phyloP scores from a whole-genome alignment of 2,888 invertebrate species.

The Osmoderma eremita region DNA sequence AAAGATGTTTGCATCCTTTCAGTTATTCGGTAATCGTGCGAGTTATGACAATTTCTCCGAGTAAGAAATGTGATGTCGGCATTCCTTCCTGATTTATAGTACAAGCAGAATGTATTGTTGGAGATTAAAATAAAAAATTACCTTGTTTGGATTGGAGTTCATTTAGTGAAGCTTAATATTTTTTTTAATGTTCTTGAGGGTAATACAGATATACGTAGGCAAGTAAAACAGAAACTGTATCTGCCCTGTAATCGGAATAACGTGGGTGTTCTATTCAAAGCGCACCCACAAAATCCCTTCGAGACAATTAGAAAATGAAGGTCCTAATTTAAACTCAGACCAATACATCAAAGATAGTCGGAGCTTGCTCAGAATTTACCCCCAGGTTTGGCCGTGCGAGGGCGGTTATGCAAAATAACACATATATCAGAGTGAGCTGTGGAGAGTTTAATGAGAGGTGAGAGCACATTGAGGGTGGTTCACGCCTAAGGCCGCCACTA shows the following conservation, averaged over 20 bases:
- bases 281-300: neutral
- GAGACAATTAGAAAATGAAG: conserved; percentile 32
- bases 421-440: conserved; percentile 52
- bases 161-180: no score
- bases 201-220: no score
- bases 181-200: no score
- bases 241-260: neutral
- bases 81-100: no score
- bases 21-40: neutral
- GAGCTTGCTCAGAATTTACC: conserved; percentile 30
- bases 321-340: conserved; percentile 36
- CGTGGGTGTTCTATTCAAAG: conserved; percentile 29
- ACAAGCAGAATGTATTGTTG: no score
- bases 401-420: conserved; percentile 49
- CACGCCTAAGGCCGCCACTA: conserved; percentile 55
- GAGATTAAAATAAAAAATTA: no score
- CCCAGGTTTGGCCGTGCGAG: conserved; percentile 44
- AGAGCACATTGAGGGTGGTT: conserved; percentile 57
- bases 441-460: conserved; percentile 57
- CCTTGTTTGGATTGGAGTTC: no score
- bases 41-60: neutral
- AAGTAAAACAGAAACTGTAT: no score
- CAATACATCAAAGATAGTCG: conserved; percentile 37
- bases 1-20: neutral
- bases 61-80: neutral